Base-by-base conservation (phyloP, 2,113 vertebrate species). In the Nannospalax galili region DNA sequence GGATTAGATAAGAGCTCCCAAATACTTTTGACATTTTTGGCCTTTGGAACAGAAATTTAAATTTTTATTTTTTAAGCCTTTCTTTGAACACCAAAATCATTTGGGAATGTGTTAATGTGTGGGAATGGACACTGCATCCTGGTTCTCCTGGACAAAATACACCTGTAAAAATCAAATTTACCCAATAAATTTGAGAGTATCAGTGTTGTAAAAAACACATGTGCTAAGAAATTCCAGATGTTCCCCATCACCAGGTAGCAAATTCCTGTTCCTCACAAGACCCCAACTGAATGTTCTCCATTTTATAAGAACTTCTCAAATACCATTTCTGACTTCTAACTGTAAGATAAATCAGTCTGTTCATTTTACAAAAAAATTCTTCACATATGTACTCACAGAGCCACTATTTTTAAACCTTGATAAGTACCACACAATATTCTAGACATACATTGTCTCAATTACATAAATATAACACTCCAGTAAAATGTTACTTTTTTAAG, bases 121-220 rank as follows among this genome's bases (percentile, higher is more conserved):
- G 24, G 24, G 30, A 2, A 74, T 16, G 32, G 65, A 24, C 0
- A 0, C 19, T 56, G 9, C 20, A 32, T 22, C 28, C 4, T 6
- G 24, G 2, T 30, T 58, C 26, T 88, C 48, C 67, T 88, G 48
- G 45, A 52, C 73, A 32, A 56, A 79, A 64, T 16, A 3, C 16
- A 17, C 40, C 20, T 26, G 3, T 45, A 20, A 42, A 88, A 37
- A 62, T 30, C 73, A 77, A 95, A 0, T 32, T 3, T 78, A 45
- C 7, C 45, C 15, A 26, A 62, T 1, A 88, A 37, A 60, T 22
- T 14, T 40, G 30, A 84, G 37, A 88, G 42, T 92, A 45, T 20
- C 48, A 3, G 8, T 40, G 48, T n/a, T 89, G 24, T 32, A 52
- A 85, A 72, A 52, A 92, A n/a, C 6, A 48, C 22, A 28, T 40